Evolutionary conservation across 1,140 invertebrate species (phyloP), one percentile per base, ranked within the genome.

Genomic region (Drosophila insularis): DNA sequence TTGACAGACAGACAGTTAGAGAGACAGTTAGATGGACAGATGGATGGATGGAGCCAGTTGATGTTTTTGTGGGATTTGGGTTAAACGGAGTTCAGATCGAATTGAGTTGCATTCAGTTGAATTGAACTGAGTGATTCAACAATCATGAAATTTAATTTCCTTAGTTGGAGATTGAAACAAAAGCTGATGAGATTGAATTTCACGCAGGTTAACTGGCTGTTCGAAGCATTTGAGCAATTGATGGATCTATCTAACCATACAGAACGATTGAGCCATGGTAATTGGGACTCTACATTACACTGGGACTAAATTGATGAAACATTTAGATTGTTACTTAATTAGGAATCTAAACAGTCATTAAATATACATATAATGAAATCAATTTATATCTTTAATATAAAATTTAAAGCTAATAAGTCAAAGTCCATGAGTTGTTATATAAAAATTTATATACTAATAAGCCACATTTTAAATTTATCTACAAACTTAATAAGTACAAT

Each of bases 71-170:
- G 35, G 43, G 17, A 19, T 50, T 50, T 50, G 43, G 19, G 43
- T 50, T 19, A 21, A 50, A 4, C 10, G 43, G 43, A 50, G 43
- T 50, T 50, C 43, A 46, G 43, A 46, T 46, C 17, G 43, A 46
- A 46, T 46, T 46, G 43, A 43, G 14, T 43, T 43, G 40, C n/a
- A 43, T 43, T 6, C n/a, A 43, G 6, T 43, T 14, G 14, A 46
- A 67, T 59, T 27, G 27, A 27, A 27, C 27, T 27, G 27, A 27
- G 27, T 27, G 27, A 27, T 27, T 74, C 62, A 65, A 76, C 43
- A 71, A 78, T 82, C 71, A 70, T 76, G 71, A 86, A 81, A 85
- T 81, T 79, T 66, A 61, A 87, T 86, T 81, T 86, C 82, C 82
- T 67, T 55, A 40, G 70, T 76, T 76, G 21, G 43, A 71, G 56